Conservation (phyloP, 2,113 vertebrate genomes). For the Artemisiospiza belli region DNA sequence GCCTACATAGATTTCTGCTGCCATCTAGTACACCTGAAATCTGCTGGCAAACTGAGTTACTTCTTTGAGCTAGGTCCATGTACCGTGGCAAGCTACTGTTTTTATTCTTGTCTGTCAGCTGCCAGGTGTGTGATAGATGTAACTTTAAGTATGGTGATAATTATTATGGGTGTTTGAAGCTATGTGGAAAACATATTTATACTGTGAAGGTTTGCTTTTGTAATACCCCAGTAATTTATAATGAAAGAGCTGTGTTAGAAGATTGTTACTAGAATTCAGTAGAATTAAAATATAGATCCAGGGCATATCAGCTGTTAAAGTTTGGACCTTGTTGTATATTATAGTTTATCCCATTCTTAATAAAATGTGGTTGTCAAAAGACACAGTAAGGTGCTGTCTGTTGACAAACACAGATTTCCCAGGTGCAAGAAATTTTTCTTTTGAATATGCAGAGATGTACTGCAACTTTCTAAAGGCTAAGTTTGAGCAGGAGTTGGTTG, state of each 20-base stretch:
- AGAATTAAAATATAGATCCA: not conserved
- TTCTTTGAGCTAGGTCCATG: not conserved
- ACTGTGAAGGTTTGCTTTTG: not conserved
- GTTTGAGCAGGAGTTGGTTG: not conserved
- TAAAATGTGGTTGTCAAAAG: not conserved
- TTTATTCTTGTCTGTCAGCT: not conserved
- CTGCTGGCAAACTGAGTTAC: not conserved
- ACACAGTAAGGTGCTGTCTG: not conserved
- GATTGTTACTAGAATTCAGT: not conserved
- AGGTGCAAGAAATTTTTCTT: not conserved
- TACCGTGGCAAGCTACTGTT: not conserved
- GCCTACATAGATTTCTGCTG: not conserved
- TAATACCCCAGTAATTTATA: not conserved
- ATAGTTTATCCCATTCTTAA: not conserved
- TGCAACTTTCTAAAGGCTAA: not conserved
- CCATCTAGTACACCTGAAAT: not conserved
- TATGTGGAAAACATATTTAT: not conserved
- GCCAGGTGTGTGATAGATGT: not conserved
- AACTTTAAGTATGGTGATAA: not conserved
- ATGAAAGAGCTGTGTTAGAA: not conserved
- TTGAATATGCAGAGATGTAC: not conserved
- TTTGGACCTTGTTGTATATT: not conserved
- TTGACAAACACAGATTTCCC: not conserved
- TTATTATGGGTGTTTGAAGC: not conserved
- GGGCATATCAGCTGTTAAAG: accelerated